Conservation (phyloP, 2,113 vertebrate species). For the Neolamprologus toae region DNA sequence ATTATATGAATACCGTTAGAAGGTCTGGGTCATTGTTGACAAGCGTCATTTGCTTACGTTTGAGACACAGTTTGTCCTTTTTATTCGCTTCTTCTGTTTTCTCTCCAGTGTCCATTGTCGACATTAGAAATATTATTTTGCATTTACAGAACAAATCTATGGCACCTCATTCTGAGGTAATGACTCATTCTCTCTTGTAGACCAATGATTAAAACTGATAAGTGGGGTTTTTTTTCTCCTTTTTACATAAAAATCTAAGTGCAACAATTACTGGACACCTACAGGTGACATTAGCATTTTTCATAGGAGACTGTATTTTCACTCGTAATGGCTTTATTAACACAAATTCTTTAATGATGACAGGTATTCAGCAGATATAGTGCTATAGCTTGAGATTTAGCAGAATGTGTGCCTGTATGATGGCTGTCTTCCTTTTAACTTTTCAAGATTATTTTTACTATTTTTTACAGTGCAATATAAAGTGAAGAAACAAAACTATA, state of each 20-base stretch:
- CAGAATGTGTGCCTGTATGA: neutral
- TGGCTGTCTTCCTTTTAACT: neutral
- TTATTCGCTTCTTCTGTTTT: neutral
- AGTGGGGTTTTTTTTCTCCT: neutral
- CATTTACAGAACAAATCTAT: neutral
- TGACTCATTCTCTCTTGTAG: conserved; percentile 9
- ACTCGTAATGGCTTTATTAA: neutral
- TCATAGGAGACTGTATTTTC: neutral
- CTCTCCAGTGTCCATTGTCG: neutral
- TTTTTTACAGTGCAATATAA: neutral
- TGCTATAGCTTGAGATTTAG: neutral
- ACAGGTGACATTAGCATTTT: conserved; percentile 16
- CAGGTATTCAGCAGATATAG: neutral
- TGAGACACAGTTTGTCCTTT: neutral
- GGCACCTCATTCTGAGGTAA: neutral
- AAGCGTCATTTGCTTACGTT: neutral
- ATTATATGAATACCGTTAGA: neutral
- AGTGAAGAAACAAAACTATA: neutral
- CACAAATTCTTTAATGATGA: neutral
- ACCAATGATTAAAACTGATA: conserved; percentile 26
- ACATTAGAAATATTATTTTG: neutral
- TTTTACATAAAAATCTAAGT: conserved; percentile 22
- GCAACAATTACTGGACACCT: conserved; percentile 37
- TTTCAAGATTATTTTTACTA: neutral
- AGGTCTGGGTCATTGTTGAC: neutral